phyloP scores from a whole-genome alignment of 2,113 vertebrate genomes.

The Spilogale gracilis region DNA sequence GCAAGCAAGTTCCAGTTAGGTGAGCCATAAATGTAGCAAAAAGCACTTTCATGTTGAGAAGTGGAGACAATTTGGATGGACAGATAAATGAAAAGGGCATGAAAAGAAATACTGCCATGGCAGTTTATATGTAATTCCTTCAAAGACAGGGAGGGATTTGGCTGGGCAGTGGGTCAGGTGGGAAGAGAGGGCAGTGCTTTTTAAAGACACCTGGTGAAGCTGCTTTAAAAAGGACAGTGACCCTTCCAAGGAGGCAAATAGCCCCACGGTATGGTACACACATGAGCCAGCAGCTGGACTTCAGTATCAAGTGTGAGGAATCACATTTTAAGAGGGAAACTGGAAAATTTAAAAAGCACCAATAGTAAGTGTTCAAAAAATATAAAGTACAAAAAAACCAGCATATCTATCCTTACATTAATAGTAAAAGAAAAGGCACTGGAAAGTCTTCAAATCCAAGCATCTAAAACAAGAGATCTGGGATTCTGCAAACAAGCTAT shows the following conservation, averaged over 20 bases:
- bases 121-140: not conserved
- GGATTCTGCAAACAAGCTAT: not conserved
- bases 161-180: not conserved
- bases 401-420: not conserved
- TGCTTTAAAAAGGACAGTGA: not conserved
- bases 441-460: not conserved
- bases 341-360: not conserved
- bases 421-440: not conserved
- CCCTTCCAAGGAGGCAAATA: not conserved
- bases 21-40: not conserved
- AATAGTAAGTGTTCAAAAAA: not conserved
- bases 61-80: not conserved
- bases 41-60: not conserved
- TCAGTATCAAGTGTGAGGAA: not conserved
- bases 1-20: not conserved
- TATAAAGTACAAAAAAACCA: not conserved
- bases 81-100: not conserved
- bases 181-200: not conserved
- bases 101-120: not conserved
- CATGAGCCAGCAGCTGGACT: not conserved
- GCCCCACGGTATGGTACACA: not conserved
- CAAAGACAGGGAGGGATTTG: not conserved
- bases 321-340: not conserved
- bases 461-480: not conserved
- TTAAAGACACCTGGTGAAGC: not conserved